phyloP scores from a whole-genome alignment of 2,797 vertebrate species.

The Alcedo atthis region DNA sequence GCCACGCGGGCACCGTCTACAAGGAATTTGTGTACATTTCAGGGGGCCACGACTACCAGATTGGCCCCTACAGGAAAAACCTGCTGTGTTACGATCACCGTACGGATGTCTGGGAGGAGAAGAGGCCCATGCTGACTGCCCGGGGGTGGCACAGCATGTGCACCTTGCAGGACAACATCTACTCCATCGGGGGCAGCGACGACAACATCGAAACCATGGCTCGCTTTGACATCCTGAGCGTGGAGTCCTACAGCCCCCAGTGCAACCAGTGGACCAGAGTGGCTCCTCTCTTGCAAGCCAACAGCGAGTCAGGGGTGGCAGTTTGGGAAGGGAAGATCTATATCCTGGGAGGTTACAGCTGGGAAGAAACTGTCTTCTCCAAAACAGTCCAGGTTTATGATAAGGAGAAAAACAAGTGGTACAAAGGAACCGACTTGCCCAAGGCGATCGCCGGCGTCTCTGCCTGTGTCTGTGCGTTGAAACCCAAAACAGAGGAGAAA shows the following conservation, averaged over 20 bases:
- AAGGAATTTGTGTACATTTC: conserved; percentile 92
- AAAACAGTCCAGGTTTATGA: conserved; percentile 89
- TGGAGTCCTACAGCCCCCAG: conserved; percentile 89
- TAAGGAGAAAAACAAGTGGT: conserved; percentile 85
- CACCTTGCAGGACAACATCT: conserved; percentile 87
- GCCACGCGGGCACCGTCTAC: conserved; percentile 91
- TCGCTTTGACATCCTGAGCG: conserved; percentile 90
- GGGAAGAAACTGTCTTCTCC: conserved; percentile 92
- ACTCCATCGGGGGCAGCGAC: conserved; percentile 91
- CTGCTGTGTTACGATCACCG: conserved; percentile 89
- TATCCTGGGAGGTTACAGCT: conserved; percentile 95
- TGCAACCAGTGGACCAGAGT: conserved; percentile 91
- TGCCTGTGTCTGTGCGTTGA: conserved; percentile 88
- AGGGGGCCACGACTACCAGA: conserved; percentile 93
- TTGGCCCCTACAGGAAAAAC: conserved; percentile 91
- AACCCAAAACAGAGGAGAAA: conserved; percentile 78
- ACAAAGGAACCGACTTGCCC: conserved; percentile 85
- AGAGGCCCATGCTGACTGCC: conserved; percentile 87
- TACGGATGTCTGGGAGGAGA: conserved; percentile 84
- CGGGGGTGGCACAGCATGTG: conserved; percentile 98
- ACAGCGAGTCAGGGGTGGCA: conserved; percentile 91
- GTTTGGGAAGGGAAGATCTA: conserved; percentile 89
- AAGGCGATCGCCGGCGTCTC: conserved; percentile 91
- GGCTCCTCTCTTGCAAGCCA: conserved; percentile 86
- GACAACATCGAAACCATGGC: conserved; percentile 91